phyloP scores from a whole-genome alignment of 2,797 vertebrate genomes.

The Epinephelus awoara region DNA sequence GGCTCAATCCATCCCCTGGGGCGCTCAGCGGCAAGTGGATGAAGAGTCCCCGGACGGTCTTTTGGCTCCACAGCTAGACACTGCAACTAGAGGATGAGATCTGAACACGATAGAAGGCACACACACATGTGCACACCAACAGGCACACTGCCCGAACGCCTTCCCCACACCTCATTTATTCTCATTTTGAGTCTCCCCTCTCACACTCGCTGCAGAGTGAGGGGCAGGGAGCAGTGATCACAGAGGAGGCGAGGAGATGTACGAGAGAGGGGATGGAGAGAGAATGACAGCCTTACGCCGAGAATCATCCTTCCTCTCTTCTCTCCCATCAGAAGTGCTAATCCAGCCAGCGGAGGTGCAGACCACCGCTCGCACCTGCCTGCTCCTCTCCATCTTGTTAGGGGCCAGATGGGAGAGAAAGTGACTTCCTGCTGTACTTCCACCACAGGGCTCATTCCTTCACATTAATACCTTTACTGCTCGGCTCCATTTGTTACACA shows the following conservation, averaged over 20 bases:
- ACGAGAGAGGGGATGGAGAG: slow-evolving; percentile 44
- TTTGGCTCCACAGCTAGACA: slow-evolving; percentile 75
- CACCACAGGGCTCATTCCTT: slow-evolving; percentile 75
- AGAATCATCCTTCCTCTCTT: slow-evolving; percentile 57
- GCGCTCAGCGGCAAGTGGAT: slow-evolving; percentile 77
- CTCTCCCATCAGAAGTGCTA: slow-evolving; percentile 81
- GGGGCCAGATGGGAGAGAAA: slow-evolving; percentile 75
- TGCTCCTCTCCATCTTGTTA: slow-evolving; percentile 80
- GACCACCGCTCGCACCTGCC: slow-evolving; percentile 73
- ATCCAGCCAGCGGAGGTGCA: slow-evolving; percentile 71
- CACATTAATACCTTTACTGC: slow-evolving; percentile 79
- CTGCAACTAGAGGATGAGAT: slow-evolving; percentile 62
- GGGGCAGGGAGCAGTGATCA: slow-evolving; percentile 77
- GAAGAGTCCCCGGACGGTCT: slow-evolving; percentile 82
- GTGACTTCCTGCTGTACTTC: slow-evolving; percentile 80
- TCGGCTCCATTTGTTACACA: slow-evolving; percentile 78
- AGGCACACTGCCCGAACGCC: slow-evolving; percentile 57
- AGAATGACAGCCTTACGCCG: slow-evolving; percentile 63
- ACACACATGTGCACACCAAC: slow-evolving; percentile 37
- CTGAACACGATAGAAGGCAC: slow-evolving; percentile 60
- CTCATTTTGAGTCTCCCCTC: slow-evolving; percentile 74
- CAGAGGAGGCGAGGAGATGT: slow-evolving; percentile 67
- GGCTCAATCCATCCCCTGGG: slow-evolving; percentile 84
- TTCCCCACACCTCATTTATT: slow-evolving; percentile 82
- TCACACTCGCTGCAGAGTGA: slow-evolving; percentile 64